A percentile compares a stretch with the other conserved stretches of the same genome.
phyloP scores from a whole-genome alignment of 2,888 invertebrate genomes.

The Eupeodes luniger region DNA sequence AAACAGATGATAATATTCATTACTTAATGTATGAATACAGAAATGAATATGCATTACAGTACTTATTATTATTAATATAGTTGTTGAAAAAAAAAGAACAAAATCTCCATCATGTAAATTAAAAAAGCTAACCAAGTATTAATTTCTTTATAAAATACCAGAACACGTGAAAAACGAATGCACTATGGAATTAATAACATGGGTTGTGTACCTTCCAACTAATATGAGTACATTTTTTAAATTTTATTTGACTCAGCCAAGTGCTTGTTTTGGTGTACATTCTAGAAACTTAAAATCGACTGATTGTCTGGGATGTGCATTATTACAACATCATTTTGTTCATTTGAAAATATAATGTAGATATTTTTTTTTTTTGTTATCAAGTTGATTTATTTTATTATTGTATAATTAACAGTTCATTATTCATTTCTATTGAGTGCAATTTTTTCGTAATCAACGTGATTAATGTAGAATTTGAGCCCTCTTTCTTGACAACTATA shows the following conservation, averaged over 20 bases:
- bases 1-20: background rate
- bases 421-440: slow-evolving; percentile 22
- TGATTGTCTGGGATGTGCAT: slow-evolving; percentile 25
- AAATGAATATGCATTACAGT: too few relatives aligned
- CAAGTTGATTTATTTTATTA: slow-evolving; percentile 2
- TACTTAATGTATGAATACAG: background rate
- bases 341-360: slow-evolving; percentile 12
- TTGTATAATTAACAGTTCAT: slow-evolving; percentile 32
- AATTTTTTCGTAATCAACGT: slow-evolving; percentile 20
- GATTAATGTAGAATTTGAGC: slow-evolving; percentile 8
- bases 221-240: background rate
- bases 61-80: too few relatives aligned
- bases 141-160: background rate
- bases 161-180: slow-evolving; percentile 44
- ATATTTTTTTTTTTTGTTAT: slow-evolving; percentile 2
- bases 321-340: background rate
- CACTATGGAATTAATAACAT: slow-evolving; percentile 22
- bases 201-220: background rate
- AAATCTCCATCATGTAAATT: slow-evolving; percentile 11
- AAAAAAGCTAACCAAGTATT: slow-evolving; percentile 1
- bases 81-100: slow-evolving; percentile 1
- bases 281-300: slow-evolving; percentile 30
- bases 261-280: background rate
- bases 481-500: background rate
- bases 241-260: background rate